Evolutionary conservation across 2,888 invertebrate genomes (phyloP).

Genomic region (Panzeria rudis): DNA sequence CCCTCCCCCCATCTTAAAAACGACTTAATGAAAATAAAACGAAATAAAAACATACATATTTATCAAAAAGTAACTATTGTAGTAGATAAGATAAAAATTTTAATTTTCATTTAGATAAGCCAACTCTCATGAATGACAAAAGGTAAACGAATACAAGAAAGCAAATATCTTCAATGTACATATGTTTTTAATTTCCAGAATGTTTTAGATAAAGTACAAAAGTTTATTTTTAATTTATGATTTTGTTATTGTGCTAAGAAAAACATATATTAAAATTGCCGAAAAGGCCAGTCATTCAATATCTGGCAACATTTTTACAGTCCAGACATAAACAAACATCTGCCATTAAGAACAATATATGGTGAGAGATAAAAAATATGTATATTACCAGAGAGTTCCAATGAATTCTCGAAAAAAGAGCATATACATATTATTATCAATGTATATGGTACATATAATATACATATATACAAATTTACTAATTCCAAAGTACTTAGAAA

Average conservation of each 20-base stretch:
- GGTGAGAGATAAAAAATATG: background rate
- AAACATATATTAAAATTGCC: background rate
- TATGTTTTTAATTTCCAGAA: background rate
- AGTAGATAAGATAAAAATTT: conserved; percentile 4
- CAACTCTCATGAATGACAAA: background rate
- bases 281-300: background rate
- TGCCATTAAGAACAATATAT: conserved; percentile 32
- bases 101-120: too few relatives aligned
- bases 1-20: too few relatives aligned
- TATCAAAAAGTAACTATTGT: conserved; percentile 1
- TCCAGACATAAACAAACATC: conserved; percentile 28
- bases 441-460: conserved; percentile 4
- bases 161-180: background rate
- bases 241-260: background rate
- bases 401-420: background rate
- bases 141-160: background rate
- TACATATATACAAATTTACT: conserved; percentile 13
- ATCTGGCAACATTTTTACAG: conserved; percentile 14
- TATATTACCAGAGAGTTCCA: conserved; percentile 11
- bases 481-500: conserved; percentile 12
- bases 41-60: background rate
- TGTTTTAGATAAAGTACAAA: background rate
- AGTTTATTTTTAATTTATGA: background rate
- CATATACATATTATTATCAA: conserved; percentile 3
- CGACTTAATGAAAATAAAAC: background rate